These are phyloP conservation scores for Hoplostethus atlanticus DNA, from an alignment of 2,797 vertebrate genomes.

Conservation along the genomic window DNA sequence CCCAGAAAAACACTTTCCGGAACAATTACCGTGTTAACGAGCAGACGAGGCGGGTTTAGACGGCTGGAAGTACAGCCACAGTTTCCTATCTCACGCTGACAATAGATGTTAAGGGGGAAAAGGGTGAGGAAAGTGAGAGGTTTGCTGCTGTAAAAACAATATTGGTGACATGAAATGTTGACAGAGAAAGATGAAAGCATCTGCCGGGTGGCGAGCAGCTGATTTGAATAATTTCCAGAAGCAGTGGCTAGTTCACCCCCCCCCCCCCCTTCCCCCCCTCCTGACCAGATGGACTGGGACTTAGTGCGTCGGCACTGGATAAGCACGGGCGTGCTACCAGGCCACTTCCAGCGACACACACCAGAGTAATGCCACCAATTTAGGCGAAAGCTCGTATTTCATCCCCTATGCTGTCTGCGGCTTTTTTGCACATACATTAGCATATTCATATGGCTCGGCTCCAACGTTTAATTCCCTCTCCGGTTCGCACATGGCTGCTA, in stretches of 20 bases:
- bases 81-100: neutral
- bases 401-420: slow-evolving; percentile 32
- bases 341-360: slow-evolving; percentile 27
- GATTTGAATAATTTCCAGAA: slow-evolving; percentile 65
- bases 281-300: slow-evolving; percentile 74
- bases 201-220: slow-evolving; percentile 55
- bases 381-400: slow-evolving; percentile 54
- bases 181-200: slow-evolving; percentile 25
- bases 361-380: slow-evolving; percentile 47
- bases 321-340: slow-evolving; percentile 52
- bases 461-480: slow-evolving; percentile 30
- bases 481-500: slow-evolving; percentile 25
- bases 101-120: neutral
- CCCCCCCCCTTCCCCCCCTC: slow-evolving; percentile 25
- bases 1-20: slow-evolving; percentile 12
- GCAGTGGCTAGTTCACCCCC: slow-evolving; percentile 49
- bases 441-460: slow-evolving; percentile 44
- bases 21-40: slow-evolving; percentile 9
- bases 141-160: slow-evolving; percentile 6
- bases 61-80: neutral
- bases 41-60: neutral
- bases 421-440: slow-evolving; percentile 43
- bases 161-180: neutral
- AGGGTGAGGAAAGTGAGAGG: neutral
- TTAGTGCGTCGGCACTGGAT: slow-evolving; percentile 60